phyloP scores from a whole-genome alignment of 2,113 vertebrate genomes.

The Taxidea taxus region DNA sequence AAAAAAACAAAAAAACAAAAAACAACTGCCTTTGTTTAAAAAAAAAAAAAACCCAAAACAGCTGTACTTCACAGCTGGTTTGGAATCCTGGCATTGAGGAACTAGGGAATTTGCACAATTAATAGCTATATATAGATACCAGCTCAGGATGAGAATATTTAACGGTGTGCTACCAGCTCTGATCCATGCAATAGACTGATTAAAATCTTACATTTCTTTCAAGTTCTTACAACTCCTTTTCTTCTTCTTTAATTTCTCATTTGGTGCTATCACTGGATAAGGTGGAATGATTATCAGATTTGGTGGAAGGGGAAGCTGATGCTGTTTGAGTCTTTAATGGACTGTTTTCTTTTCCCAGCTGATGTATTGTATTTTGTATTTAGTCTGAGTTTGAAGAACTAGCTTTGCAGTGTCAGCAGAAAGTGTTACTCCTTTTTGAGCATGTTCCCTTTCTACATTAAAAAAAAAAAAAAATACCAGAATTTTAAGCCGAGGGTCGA shows the following conservation, averaged over 20 bases:
- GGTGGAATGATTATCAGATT: slow-evolving; percentile 39
- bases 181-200: slow-evolving; percentile 69
- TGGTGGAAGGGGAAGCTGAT: slow-evolving; percentile 66
- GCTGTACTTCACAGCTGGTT: slow-evolving; percentile 83
- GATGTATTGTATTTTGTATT: slow-evolving; percentile 53
- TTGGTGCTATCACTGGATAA: slow-evolving; percentile 1
- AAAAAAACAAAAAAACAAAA: no score
- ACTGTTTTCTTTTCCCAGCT: background rate
- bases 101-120: slow-evolving; percentile 79
- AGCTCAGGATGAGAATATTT: slow-evolving; percentile 70
- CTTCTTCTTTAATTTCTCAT: slow-evolving; percentile 62
- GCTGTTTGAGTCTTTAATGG: slow-evolving; percentile 16
- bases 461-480: no score
- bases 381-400: slow-evolving; percentile 30
- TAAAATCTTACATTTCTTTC: slow-evolving; percentile 77
- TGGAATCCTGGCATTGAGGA: slow-evolving; percentile 75
- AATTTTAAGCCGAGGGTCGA: background rate
- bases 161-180: slow-evolving; percentile 70
- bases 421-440: background rate
- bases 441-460: background rate
- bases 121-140: slow-evolving; percentile 80
- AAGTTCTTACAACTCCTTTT: slow-evolving; percentile 29
- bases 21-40: slow-evolving; percentile 69
- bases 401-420: background rate
- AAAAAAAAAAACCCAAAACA: slow-evolving; percentile 53